phyloP scores from a whole-genome alignment of 64 coral and sea anemone species.

The Montipora foliosa region DNA sequence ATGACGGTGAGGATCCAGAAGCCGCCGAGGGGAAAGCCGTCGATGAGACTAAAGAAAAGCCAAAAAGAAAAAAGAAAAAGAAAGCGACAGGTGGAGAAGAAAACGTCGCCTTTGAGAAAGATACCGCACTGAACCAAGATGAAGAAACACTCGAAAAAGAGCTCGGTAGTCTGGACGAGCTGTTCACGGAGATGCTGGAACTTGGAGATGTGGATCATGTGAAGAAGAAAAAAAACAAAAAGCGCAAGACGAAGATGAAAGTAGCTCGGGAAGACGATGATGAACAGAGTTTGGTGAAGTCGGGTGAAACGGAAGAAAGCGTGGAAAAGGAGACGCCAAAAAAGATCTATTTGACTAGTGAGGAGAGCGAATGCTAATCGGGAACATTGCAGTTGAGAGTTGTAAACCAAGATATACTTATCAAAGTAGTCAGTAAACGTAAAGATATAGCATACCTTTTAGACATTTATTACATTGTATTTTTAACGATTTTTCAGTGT shows the following conservation, averaged over 20 bases:
- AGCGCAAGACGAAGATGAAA: conserved; percentile 22
- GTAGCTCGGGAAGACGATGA: neutral
- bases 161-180: neutral
- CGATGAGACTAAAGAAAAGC: neutral
- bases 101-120: neutral
- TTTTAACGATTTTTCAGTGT: too few relatives aligned
- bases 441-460: too few relatives aligned
- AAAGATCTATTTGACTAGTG: neutral
- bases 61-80: neutral
- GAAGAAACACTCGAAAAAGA: conserved; percentile 5
- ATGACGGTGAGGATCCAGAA: too few relatives aligned
- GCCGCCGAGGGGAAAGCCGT: neutral
- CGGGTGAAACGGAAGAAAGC: neutral
- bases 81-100: neutral
- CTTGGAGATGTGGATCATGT: neutral
- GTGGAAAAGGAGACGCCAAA: neutral
- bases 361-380: conserved; percentile 1
- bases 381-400: neutral
- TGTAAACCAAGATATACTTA: neutral
- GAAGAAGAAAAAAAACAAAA: neutral
- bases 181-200: too few relatives aligned
- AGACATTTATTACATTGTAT: too few relatives aligned
- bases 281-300: neutral
- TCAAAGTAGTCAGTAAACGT: too few relatives aligned
- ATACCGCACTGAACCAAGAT: neutral